A percentile compares a stretch with the other conserved stretches of the same genome.
Evolutionary conservation across 2,113 vertebrate species (phyloP).

Genomic region (Passer montanus): DNA sequence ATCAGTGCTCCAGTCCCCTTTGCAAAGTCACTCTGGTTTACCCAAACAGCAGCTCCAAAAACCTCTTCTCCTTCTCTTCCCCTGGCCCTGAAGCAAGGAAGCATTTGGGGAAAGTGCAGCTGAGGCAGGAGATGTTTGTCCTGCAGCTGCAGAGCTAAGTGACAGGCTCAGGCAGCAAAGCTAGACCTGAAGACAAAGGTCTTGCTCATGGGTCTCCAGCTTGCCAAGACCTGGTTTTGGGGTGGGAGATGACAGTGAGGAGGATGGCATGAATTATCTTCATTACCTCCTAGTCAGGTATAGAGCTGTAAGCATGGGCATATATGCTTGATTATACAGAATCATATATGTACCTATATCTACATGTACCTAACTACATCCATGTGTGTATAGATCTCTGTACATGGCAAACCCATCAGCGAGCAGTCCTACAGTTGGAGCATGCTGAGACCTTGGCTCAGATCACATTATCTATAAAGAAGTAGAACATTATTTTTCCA

Average conservation of each 20-base stretch:
- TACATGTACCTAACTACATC: not conserved
- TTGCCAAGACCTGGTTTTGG: not conserved
- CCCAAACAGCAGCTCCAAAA: not conserved
- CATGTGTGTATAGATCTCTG: not conserved
- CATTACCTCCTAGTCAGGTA: not conserved
- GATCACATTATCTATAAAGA: not conserved
- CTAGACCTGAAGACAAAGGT: not conserved
- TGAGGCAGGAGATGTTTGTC: not conserved
- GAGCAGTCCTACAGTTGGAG: not conserved
- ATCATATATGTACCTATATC: fast-evolving
- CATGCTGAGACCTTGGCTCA: not conserved
- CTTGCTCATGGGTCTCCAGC: not conserved
- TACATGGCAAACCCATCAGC: not conserved
- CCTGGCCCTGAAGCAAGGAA: not conserved
- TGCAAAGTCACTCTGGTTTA: not conserved
- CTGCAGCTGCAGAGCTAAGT: not conserved
- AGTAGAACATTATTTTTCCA: conserved; percentile 45
- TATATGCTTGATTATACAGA: not conserved
- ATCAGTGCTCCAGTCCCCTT: not conserved
- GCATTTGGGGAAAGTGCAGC: not conserved
- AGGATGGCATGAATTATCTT: not conserved
- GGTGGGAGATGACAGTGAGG: not conserved
- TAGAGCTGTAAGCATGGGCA: not conserved
- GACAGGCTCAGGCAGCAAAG: not conserved
- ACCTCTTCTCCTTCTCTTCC: not conserved